Base-by-base conservation (phyloP, 2,797 vertebrate species). In the Pseudochromis fuscus region DNA sequence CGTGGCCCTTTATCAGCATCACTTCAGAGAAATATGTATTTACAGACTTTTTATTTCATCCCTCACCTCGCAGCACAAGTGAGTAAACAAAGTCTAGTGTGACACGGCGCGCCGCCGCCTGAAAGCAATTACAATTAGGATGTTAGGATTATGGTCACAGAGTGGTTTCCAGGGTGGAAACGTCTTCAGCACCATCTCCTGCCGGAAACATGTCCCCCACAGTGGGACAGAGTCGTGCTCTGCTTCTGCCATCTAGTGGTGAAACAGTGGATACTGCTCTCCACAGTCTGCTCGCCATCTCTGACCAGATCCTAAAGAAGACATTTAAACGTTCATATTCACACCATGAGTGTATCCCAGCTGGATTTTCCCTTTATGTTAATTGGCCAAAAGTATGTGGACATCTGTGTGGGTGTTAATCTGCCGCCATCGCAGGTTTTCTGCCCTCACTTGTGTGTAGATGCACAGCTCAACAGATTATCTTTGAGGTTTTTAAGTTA, bases 201-300 rank as follows among this genome's bases (percentile, higher is more conserved):
- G 42, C 57, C 49, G 56, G 37, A 52, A 37, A 11, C 9, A 21
- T 33, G 9, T 9, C 5, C 16, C 44, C 45, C 16, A 9, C 13
- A 11, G 12, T 7, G 27, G n/a, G 11, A 42, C 13, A 6, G 46
- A 58, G 42, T 18, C 1, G 1, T 78, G 81, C 65, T 78, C 49
- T 78, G 73, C 67, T 85, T 86, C 31, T 85, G 91, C 89, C 91
- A 87, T 83, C 90, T 92, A 79, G 87, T 89, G 90, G 90, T 44
- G 9, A 61, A 18, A 5, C 2, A 49, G 16, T 4, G 6, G 31
- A 13, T 25, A 24, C 42, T 25, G 3, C 37, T 16, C 13, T 42
- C n/a, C 11, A 13, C 18, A 53, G 38, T 9, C 19, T 51, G 13
- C 0, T 56, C 16, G 16, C 1, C 19, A 5, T 0, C 1, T 52